Conservation (phyloP, 2,113 vertebrate species). For the Nothocercus nigrocapillus region DNA sequence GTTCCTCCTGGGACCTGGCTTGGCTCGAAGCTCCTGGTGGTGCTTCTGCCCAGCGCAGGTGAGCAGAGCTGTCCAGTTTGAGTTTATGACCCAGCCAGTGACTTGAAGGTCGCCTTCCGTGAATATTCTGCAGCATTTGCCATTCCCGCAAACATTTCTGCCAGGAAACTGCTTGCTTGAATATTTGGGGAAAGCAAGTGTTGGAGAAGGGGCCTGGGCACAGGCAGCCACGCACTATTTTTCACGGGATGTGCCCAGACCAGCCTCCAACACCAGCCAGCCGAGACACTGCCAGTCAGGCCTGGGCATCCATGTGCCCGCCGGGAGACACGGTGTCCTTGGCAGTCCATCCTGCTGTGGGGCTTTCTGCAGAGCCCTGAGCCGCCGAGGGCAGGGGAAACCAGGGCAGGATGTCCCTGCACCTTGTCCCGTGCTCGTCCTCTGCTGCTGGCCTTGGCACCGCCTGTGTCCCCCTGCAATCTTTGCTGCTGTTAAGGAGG, state of each 20-base stretch:
- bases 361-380: too few relatives aligned
- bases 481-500: neutral
- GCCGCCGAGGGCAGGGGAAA: too few relatives aligned
- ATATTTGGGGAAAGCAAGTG: constrained; percentile 60
- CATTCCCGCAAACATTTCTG: constrained; percentile 45
- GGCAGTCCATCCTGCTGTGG: too few relatives aligned
- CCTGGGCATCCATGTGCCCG: neutral
- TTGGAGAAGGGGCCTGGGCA: constrained; percentile 11
- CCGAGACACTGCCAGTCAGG: neutral
- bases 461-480: neutral
- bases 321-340: neutral
- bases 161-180: constrained; percentile 35
- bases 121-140: constrained; percentile 47
- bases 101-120: neutral
- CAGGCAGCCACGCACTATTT: neutral
- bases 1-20: neutral
- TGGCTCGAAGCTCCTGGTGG: neutral
- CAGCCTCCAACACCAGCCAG: accelerated
- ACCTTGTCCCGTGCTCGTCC: neutral
- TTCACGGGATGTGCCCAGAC: neutral
- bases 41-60: neutral
- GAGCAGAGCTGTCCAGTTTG: neutral
- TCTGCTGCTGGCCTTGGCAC: neutral
- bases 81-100: neutral
- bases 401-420: neutral